A percentile compares a stretch with the other conserved stretches of the same genome.
phyloP scores from a whole-genome alignment of 2,797 vertebrate genomes.

The Toxotes lorentzi region DNA sequence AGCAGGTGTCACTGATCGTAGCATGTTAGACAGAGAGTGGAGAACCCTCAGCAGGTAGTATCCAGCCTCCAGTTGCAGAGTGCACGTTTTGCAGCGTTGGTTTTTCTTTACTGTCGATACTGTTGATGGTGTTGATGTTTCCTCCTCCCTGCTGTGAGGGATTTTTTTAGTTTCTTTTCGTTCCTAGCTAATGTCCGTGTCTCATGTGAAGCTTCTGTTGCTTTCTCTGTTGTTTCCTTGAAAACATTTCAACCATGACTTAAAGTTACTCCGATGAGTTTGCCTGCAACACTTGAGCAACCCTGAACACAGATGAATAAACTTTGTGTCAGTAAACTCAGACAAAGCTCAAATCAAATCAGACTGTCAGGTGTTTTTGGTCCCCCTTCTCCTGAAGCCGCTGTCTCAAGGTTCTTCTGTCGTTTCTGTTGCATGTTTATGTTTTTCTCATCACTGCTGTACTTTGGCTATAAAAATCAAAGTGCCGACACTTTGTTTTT shows the following conservation, averaged over 20 bases:
- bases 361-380: neutral
- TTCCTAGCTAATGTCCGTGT: no score
- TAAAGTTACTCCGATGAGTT: neutral
- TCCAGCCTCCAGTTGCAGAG: neutral
- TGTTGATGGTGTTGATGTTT: slow-evolving; percentile 7
- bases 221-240: neutral
- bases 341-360: slow-evolving; percentile 14
- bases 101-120: neutral
- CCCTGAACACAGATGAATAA: neutral
- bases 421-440: no score
- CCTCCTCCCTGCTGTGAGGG: neutral
- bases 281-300: neutral
- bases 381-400: slow-evolving; percentile 1
- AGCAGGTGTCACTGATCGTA: slow-evolving; percentile 27
- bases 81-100: neutral
- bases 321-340: neutral
- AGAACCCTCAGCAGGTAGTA: neutral
- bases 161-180: neutral
- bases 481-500: slow-evolving; percentile 24
- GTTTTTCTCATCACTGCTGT: slow-evolving; percentile 12
- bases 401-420: neutral
- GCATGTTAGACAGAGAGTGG: neutral
- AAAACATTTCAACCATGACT: neutral
- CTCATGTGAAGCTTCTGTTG: neutral
- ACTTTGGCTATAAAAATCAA: slow-evolving; percentile 15